phyloP scores from a whole-genome alignment of 1,140 invertebrate genomes.

The Scaptomyza pallida region DNA sequence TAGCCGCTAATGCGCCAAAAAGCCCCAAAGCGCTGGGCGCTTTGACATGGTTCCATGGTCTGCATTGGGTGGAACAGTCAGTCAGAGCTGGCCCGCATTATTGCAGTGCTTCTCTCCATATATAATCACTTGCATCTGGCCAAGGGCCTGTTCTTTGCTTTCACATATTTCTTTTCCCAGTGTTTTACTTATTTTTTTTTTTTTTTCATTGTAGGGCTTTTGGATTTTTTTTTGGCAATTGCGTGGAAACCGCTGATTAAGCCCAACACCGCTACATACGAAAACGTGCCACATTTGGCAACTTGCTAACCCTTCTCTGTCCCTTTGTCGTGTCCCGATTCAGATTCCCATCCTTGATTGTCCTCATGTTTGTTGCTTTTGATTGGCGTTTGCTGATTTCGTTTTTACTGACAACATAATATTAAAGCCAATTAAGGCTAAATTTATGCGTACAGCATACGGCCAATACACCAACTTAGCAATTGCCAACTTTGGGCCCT shows the following conservation, averaged over 20 bases:
- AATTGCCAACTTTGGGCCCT: slow-evolving; percentile 52
- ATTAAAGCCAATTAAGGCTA: slow-evolving; percentile 81
- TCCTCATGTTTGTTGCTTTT: slow-evolving; percentile 53
- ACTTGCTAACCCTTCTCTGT: slow-evolving; percentile 15
- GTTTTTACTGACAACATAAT: slow-evolving; percentile 75
- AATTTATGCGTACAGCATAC: slow-evolving; percentile 77
- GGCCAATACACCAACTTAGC: slow-evolving; percentile 56
- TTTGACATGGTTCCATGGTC: slow-evolving; percentile 3
- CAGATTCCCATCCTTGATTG: slow-evolving; percentile 52
- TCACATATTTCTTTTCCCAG: slow-evolving; percentile 65
- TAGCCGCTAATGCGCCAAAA: slow-evolving; percentile 79
- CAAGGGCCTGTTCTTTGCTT: slow-evolving; percentile 75
- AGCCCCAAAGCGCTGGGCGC: slow-evolving; percentile 53
- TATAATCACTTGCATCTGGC: slow-evolving; percentile 66
- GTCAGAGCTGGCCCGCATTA: slow-evolving; percentile 1
- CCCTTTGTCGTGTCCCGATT: slow-evolving; percentile 38
- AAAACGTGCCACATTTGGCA: slow-evolving; percentile 78
- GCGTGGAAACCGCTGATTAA: slow-evolving; percentile 73
- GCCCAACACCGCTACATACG: slow-evolving; percentile 70
- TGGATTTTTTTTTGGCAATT: slow-evolving; percentile 66
- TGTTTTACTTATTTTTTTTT: slow-evolving; percentile 12
- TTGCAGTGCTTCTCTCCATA: slow-evolving; percentile 18
- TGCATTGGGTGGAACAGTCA: background rate
- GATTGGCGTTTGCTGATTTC: slow-evolving; percentile 79
- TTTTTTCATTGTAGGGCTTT: background rate